These are phyloP conservation scores for Alsophila aescularia DNA, from an alignment of 2,888 invertebrate genomes.

Conservation along the genomic window DNA sequence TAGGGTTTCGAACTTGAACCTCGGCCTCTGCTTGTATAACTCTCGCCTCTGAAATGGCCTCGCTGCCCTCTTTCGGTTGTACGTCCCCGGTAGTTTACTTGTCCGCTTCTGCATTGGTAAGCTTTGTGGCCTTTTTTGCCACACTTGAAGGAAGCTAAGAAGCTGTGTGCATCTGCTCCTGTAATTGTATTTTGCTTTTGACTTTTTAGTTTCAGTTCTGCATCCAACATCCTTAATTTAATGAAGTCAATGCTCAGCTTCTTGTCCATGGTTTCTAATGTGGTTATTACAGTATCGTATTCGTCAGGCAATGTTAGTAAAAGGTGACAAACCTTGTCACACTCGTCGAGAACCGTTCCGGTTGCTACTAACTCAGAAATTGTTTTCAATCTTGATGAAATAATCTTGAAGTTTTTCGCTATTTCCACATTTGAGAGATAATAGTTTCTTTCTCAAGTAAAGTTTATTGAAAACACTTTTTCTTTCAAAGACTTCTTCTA, in stretches of 20 bases:
- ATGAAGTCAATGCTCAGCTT: neutral
- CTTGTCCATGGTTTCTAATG: conserved; percentile 5
- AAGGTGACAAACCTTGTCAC: conserved; percentile 22
- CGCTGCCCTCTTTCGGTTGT: neutral
- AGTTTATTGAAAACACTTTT: conserved; percentile 34
- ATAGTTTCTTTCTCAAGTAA: conserved; percentile 17
- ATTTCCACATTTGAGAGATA: neutral
- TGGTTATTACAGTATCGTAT: conserved; percentile 14
- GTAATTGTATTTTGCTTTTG: neutral
- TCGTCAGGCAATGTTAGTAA: conserved; percentile 9
- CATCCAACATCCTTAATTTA: conserved; percentile 8
- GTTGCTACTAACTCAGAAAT: conserved; percentile 16
- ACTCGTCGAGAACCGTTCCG: conserved; percentile 8
- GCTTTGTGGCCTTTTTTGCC: conserved; percentile 1
- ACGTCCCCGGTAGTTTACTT: neutral
- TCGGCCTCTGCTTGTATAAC: neutral
- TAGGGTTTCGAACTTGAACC: too few relatives aligned
- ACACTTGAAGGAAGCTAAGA: neutral
- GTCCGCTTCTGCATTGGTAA: neutral
- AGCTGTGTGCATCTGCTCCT: neutral
- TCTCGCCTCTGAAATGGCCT: neutral
- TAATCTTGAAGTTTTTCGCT: neutral
- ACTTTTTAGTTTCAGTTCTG: neutral
- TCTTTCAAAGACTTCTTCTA: conserved; percentile 28
- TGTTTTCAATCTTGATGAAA: too few relatives aligned